A percentile compares a stretch with the other conserved stretches of the same genome.
phyloP scores from a whole-genome alignment of 2,113 vertebrate genomes.

The Channa maculata region DNA sequence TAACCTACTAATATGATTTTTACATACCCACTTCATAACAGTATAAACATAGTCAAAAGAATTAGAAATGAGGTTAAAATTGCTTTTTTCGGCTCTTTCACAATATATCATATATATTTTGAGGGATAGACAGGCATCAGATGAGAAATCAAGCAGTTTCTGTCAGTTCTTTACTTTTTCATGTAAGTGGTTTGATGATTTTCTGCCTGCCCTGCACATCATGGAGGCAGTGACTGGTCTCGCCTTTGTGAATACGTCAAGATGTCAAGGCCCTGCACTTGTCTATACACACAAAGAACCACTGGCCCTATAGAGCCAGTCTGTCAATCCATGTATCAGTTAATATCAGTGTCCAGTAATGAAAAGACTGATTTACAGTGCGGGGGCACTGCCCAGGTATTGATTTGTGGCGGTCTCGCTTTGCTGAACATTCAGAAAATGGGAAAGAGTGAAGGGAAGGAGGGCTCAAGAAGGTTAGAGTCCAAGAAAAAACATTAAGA shows the following conservation, averaged over 20 bases:
- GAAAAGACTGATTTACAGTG: conserved; percentile 58
- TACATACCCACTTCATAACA: background rate
- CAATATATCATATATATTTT: background rate
- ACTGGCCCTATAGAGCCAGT: conserved; percentile 25
- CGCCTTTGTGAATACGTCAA: conserved; percentile 51
- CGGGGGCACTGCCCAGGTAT: conserved; percentile 41
- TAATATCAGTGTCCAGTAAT: conserved; percentile 67
- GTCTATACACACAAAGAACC: conserved; percentile 28
- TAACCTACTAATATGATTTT: background rate
- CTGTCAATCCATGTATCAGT: conserved; percentile 61
- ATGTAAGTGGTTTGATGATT: conserved; percentile 39
- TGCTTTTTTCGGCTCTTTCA: background rate
- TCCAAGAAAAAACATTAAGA: conserved; percentile 1
- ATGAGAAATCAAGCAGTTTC: conserved; percentile 21
- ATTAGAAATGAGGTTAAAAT: background rate
- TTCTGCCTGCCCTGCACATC: conserved; percentile 21
- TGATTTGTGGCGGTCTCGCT: conserved; percentile 53
- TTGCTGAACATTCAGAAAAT: conserved; percentile 42
- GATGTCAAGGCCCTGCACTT: conserved; percentile 28
- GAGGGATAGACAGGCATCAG: background rate
- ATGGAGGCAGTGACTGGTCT: conserved; percentile 16
- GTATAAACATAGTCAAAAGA: background rate
- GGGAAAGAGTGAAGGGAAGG: conserved; percentile 21
- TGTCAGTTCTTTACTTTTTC: conserved; percentile 41
- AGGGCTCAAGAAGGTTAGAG: conserved; percentile 15